Evolutionary conservation across 2,888 invertebrate species (phyloP).

Genomic region (Trachelus troglodyta): DNA sequence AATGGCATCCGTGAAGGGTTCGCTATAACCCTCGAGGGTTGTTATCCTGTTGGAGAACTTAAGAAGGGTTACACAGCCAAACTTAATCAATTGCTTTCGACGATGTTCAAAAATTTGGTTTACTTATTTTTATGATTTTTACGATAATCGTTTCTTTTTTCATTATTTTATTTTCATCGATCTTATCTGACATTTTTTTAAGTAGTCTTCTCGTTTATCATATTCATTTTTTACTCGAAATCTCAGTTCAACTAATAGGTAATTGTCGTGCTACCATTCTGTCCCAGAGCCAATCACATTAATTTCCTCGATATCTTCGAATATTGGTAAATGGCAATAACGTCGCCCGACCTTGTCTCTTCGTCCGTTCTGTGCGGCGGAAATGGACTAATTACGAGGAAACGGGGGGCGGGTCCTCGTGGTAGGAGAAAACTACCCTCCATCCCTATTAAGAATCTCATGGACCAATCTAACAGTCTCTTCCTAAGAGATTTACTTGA

Average conservation of each 20-base stretch:
- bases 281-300: slow-evolving; percentile 58
- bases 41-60: not conserved
- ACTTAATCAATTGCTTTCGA: not conserved
- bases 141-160: not conserved
- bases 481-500: not conserved
- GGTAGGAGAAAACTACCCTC: slow-evolving; percentile 22
- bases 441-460: not conserved
- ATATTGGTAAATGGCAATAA: not conserved
- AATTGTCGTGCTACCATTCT: slow-evolving; percentile 59
- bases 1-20: slow-evolving; percentile 24
- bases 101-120: not conserved
- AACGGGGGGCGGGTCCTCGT: slow-evolving; percentile 61
- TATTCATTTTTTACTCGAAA: slow-evolving; percentile 3
- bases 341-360: not conserved
- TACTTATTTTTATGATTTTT: not conserved
- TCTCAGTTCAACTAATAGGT: slow-evolving; percentile 49
- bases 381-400: slow-evolving; percentile 65
- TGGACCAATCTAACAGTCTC: not conserved
- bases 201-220: not conserved
- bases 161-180: not conserved
- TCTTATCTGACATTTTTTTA: not conserved
- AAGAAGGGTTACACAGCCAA: not conserved
- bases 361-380: slow-evolving; percentile 32
- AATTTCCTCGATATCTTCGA: slow-evolving; percentile 62
- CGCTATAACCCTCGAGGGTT: slow-evolving; percentile 1